phyloP scores from a whole-genome alignment of 2,888 invertebrate genomes.

The Apodemia hepburni region DNA sequence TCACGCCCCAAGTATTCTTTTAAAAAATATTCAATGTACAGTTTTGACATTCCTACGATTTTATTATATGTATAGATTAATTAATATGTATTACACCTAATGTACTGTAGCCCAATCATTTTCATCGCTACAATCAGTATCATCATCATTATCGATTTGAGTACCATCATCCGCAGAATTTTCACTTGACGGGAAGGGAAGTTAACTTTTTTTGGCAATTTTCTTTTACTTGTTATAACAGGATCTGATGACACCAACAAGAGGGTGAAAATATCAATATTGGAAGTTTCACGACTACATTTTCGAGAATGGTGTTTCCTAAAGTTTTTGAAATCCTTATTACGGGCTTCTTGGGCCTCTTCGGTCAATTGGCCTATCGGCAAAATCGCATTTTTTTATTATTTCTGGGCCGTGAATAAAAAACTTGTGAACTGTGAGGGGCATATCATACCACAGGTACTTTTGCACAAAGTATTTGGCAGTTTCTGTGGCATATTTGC shows the following conservation, averaged over 20 bases:
- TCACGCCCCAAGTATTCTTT: too few species aligned
- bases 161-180: background rate
- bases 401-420: constrained; percentile 2
- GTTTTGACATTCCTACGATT: too few species aligned
- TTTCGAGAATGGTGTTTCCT: constrained; percentile 5
- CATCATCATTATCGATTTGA: background rate
- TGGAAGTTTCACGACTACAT: constrained; percentile 1
- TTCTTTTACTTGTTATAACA: background rate
- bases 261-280: constrained; percentile 5
- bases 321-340: constrained; percentile 6
- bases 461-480: constrained; percentile 12
- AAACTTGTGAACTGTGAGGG: background rate
- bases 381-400: constrained; percentile 8
- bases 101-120: background rate
- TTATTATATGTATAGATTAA: too few species aligned
- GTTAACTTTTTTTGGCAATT: constrained; percentile 6
- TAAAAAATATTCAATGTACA: too few species aligned
- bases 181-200: constrained; percentile 4
- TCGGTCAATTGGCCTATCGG: background rate
- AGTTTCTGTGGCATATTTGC: background rate
- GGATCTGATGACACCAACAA: background rate
- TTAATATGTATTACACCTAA: background rate
- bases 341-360: constrained; percentile 6
- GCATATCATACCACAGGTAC: constrained; percentile 4
- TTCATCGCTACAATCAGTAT: constrained; percentile 7